A percentile compares a stretch with the other conserved stretches of the same genome.
These are phyloP conservation scores for Pithys albifrons DNA, from an alignment of 2,113 vertebrate genomes.

Conservation along the genomic window DNA sequence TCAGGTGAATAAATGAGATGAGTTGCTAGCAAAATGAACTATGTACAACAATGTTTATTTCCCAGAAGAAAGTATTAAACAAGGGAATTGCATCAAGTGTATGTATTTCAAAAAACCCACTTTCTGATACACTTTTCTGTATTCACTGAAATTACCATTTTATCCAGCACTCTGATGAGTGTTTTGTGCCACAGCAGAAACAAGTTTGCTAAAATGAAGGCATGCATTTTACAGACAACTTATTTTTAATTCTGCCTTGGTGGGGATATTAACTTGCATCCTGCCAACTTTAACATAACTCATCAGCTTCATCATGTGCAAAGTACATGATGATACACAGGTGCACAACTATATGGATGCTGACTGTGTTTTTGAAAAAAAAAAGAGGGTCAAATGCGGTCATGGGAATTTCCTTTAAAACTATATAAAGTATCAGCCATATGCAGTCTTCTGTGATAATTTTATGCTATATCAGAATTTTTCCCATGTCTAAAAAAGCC, in stretches of 20 bases:
- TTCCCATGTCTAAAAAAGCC: conserved; percentile 42
- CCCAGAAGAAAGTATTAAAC: background rate
- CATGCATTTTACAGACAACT: background rate
- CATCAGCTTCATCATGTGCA: background rate
- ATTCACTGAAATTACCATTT: background rate
- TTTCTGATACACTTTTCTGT: background rate
- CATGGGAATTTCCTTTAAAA: conserved; percentile 47
- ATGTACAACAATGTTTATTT: background rate
- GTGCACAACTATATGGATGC: background rate
- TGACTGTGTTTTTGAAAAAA: background rate
- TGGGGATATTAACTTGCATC: background rate
- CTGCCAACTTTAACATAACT: background rate
- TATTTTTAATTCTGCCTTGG: background rate
- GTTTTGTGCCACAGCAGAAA: background rate
- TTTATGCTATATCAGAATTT: conserved; percentile 33
- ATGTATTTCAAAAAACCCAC: background rate
- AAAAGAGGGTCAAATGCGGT: conserved; percentile 21
- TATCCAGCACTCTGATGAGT: background rate
- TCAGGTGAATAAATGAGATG: background rate
- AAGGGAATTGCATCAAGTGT: background rate
- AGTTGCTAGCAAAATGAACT: background rate
- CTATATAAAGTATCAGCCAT: conserved; percentile 32
- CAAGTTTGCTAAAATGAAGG: background rate
- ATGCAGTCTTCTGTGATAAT: conserved; percentile 14
- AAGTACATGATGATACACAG: background rate